A percentile compares a stretch with the other conserved stretches of the same genome.
Evolutionary conservation across 2,888 invertebrate genomes (phyloP).

Genomic region (Neoscelio sp.): DNA sequence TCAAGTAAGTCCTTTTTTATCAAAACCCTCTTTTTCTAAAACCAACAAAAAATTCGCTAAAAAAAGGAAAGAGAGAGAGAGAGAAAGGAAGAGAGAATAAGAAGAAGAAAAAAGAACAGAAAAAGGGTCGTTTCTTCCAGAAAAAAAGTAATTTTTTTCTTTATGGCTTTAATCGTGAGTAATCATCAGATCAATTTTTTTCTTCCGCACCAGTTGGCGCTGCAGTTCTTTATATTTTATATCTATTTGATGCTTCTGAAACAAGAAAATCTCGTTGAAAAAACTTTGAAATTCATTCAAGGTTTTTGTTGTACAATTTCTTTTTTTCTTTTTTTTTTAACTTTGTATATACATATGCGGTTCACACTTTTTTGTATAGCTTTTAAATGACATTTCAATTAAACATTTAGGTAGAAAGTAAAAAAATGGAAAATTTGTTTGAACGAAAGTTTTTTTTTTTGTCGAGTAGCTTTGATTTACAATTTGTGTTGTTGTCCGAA

Average conservation of each 20-base stretch:
- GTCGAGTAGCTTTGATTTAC: conserved; percentile 40
- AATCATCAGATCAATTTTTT: conserved; percentile 16
- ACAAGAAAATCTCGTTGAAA: neutral
- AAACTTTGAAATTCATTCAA: neutral
- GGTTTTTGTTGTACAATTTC: neutral
- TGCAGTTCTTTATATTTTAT: conserved; percentile 25
- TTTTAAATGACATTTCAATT: neutral
- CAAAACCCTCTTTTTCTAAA: too few relatives aligned
- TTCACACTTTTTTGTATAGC: too few relatives aligned
- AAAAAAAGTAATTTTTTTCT: neutral
- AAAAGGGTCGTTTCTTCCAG: neutral
- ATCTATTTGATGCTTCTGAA: conserved; percentile 17
- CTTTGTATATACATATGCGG: too few relatives aligned
- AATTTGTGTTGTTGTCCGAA: conserved; percentile 28
- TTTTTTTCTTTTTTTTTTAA: too few relatives aligned
- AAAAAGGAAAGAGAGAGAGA: neutral
- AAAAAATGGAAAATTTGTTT: neutral
- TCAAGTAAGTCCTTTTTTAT: conserved; percentile 86
- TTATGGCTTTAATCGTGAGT: conserved; percentile 50
- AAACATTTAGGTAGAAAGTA: conserved; percentile 9
- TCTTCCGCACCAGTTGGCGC: conserved; percentile 9
- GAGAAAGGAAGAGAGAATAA: conserved; percentile 2
- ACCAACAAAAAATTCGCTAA: too few relatives aligned
- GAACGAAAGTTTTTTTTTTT: neutral
- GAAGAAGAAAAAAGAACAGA: neutral